A percentile compares a stretch with the other conserved stretches of the same genome.
phyloP scores from a whole-genome alignment of 2,888 invertebrate genomes.

The Elgonia sp. region DNA sequence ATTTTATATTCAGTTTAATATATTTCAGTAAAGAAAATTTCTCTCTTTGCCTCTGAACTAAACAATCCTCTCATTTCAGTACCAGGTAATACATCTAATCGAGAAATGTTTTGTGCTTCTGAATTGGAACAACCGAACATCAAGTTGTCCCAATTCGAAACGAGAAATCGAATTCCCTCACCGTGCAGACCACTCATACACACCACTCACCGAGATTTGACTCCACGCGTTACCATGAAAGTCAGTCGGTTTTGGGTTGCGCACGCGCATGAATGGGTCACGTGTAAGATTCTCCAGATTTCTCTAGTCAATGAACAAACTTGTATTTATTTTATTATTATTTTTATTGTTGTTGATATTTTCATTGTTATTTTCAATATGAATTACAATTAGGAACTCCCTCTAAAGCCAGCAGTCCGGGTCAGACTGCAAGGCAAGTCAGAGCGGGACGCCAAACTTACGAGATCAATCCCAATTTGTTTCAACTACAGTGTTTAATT shows the following conservation, averaged over 20 bases:
- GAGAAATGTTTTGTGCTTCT: constrained; percentile 67
- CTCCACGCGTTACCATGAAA: constrained; percentile 62
- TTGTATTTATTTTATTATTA: constrained; percentile 2
- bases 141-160: constrained; percentile 52
- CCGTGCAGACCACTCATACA: constrained; percentile 64
- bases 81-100: constrained; percentile 50
- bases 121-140: constrained; percentile 52
- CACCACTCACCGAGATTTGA: constrained; percentile 62
- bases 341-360: no score
- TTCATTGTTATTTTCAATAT: neutral
- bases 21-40: neutral
- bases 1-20: no score
- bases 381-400: constrained; percentile 22
- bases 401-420: constrained; percentile 40
- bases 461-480: constrained; percentile 3
- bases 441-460: constrained; percentile 41
- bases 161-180: constrained; percentile 64
- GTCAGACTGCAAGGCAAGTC: constrained; percentile 50
- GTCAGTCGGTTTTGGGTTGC: constrained; percentile 72
- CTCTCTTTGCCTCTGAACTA: constrained; percentile 3
- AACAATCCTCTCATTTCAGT: neutral
- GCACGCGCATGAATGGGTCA: constrained; percentile 74
- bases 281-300: constrained; percentile 40
- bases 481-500: neutral
- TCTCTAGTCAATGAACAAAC: constrained; percentile 72